phyloP scores from a whole-genome alignment of 2,888 invertebrate genomes.

The Neocrepidodera transversa region DNA sequence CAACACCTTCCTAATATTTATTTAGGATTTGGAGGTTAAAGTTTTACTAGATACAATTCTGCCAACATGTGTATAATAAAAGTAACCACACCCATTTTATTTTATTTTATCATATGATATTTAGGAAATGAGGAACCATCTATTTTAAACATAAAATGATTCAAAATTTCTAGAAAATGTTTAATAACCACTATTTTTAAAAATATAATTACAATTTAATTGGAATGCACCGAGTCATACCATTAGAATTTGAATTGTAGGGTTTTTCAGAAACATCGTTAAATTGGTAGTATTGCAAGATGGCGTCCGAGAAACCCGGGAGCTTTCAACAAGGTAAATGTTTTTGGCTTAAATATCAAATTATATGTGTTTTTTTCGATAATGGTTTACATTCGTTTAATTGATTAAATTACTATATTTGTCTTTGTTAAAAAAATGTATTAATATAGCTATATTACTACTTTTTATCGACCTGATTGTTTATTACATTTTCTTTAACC shows the following conservation, averaged over 20 bases:
- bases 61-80: neutral
- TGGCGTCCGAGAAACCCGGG: constrained; percentile 73
- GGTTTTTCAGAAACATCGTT: constrained; percentile 34
- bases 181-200: too few relatives aligned
- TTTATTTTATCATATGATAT: neutral
- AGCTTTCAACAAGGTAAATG: constrained; percentile 68
- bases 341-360: constrained; percentile 40
- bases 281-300: constrained; percentile 60
- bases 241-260: constrained; percentile 37
- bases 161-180: too few relatives aligned
- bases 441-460: neutral
- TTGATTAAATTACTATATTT: neutral
- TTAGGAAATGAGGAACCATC: too few relatives aligned
- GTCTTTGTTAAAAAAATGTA: neutral
- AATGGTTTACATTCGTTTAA: neutral
- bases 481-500: constrained; percentile 22
- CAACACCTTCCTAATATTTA: constrained; percentile 15
- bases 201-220: too few relatives aligned
- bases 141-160: too few relatives aligned
- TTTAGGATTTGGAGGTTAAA: neutral
- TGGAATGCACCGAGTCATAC: neutral
- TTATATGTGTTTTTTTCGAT: constrained; percentile 1
- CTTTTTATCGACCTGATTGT: neutral
- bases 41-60: neutral
- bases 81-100: neutral